phyloP scores from a whole-genome alignment of 2,113 vertebrate genomes.

The Colistium nudipinnis region DNA sequence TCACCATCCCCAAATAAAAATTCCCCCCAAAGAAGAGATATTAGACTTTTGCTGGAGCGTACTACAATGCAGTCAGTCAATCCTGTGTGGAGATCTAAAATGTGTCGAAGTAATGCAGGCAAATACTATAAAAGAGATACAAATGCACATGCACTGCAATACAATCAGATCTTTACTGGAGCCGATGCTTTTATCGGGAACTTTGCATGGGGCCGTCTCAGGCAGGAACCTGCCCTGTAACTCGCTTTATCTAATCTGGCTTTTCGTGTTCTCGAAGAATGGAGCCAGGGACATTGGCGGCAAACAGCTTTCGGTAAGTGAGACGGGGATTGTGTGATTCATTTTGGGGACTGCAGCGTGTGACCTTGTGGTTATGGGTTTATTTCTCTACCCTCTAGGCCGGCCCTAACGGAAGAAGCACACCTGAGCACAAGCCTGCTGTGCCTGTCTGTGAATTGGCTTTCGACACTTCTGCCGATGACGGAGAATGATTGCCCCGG shows the following conservation, averaged over 20 bases:
- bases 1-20: too few species aligned
- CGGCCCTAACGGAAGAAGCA: slow-evolving; percentile 47
- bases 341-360: slow-evolving; percentile 42
- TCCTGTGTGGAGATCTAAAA: slow-evolving; percentile 3
- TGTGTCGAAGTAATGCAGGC: not conserved
- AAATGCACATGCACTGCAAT: not conserved
- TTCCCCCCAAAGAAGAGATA: too few species aligned
- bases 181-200: not conserved
- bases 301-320: slow-evolving; percentile 22
- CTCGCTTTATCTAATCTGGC: slow-evolving; percentile 6
- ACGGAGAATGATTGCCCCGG: slow-evolving; percentile 7
- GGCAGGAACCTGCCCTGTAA: slow-evolving; percentile 2
- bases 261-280: slow-evolving; percentile 16
- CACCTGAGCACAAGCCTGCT: slow-evolving; percentile 42
- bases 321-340: slow-evolving; percentile 34
- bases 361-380: slow-evolving; percentile 57
- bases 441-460: slow-evolving; percentile 25
- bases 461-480: slow-evolving; percentile 31
- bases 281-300: not conserved
- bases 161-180: not conserved
- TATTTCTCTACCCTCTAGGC: slow-evolving; percentile 43
- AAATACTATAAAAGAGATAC: not conserved
- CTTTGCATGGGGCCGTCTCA: not conserved
- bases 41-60: too few species aligned
- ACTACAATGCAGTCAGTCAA: slow-evolving; percentile 4